These are phyloP conservation scores for Peucedramus taeniatus DNA, from an alignment of 2,113 vertebrate species.

Conservation along the genomic window DNA sequence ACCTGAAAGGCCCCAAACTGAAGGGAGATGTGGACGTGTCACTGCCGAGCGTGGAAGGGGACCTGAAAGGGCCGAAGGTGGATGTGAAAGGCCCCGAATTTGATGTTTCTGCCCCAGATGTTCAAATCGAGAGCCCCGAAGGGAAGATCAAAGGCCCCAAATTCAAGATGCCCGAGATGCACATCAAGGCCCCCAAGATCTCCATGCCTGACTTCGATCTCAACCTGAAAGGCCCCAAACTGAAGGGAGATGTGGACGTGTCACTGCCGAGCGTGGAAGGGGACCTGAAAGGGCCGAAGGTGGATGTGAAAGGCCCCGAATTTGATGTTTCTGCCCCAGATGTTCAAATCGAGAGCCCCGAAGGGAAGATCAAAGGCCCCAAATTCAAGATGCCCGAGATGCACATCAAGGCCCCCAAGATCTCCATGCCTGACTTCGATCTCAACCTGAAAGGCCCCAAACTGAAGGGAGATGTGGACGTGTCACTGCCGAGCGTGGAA, in stretches of 20 bases:
- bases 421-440: conserved; percentile 61
- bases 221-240: conserved; percentile 59
- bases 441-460: conserved; percentile 47
- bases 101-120: background rate
- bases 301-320: conserved; percentile 53
- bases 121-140: too few relatives aligned
- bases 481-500: background rate
- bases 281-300: conserved; percentile 21
- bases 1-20: background rate
- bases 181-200: conserved; percentile 39
- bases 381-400: conserved; percentile 62
- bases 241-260: conserved; percentile 47
- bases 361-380: background rate
- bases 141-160: conserved; percentile 57
- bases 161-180: conserved; percentile 17
- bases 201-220: conserved; percentile 69
- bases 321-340: background rate
- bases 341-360: fast-evolving
- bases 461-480: background rate
- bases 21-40: conserved; percentile 21
- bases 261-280: background rate
- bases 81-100: background rate
- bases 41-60: background rate
- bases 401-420: conserved; percentile 51
- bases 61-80: background rate